Conservation (phyloP, 1,140 invertebrate species). For the Spodoptera frugiperda region DNA sequence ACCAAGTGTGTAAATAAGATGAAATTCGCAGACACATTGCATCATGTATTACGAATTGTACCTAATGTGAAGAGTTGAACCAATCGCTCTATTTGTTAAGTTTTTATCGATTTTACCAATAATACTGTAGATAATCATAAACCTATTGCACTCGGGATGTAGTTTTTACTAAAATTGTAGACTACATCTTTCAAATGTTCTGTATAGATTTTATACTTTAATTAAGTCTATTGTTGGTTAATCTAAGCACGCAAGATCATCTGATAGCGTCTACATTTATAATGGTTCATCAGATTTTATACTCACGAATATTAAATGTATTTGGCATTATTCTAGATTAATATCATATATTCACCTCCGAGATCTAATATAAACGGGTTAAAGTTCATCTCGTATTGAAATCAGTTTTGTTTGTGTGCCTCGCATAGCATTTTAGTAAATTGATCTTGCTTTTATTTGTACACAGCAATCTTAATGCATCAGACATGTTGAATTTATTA, state of each 20-base stretch:
- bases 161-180: too few species aligned
- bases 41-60: too few species aligned
- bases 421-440: slow-evolving; percentile 9
- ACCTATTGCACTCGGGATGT: too few species aligned
- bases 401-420: slow-evolving; percentile 4
- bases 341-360: slow-evolving; percentile 9
- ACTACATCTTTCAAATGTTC: too few species aligned
- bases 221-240: slow-evolving; percentile 21
- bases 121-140: too few species aligned
- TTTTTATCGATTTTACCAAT: too few species aligned
- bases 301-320: slow-evolving; percentile 19
- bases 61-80: too few species aligned
- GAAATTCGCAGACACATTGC: too few species aligned
- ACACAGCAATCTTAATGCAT: slow-evolving; percentile 14
- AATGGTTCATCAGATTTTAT: slow-evolving; percentile 15
- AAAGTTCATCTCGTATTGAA: slow-evolving; percentile 23
- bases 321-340: slow-evolving; percentile 10
- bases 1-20: too few species aligned
- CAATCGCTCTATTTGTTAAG: too few species aligned
- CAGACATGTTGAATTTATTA: slow-evolving; percentile 8
- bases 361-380: slow-evolving; percentile 16
- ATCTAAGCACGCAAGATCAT: slow-evolving; percentile 15
- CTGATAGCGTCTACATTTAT: slow-evolving; percentile 20
- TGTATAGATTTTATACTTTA: background rate
- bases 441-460: slow-evolving; percentile 9